phyloP scores from a whole-genome alignment of 2,888 invertebrate species.

The Mylabris sibirica region DNA sequence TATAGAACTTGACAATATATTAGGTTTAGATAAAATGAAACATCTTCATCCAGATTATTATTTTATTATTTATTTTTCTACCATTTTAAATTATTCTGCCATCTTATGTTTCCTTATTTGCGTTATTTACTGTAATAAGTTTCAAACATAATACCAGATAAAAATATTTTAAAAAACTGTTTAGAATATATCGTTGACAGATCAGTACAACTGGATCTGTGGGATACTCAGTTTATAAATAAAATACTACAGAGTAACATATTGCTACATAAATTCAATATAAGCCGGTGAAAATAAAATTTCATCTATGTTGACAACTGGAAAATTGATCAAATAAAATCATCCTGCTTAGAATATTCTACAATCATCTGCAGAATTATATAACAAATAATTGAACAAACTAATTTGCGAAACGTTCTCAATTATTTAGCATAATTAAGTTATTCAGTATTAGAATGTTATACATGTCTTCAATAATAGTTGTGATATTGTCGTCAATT shows the following conservation, averaged over 20 bases:
- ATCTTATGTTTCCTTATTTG: neutral
- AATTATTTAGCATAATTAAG: neutral
- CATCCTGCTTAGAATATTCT: neutral
- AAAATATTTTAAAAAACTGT: neutral
- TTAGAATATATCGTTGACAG: neutral
- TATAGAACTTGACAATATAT: neutral
- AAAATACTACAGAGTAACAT: neutral
- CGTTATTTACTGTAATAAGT: neutral
- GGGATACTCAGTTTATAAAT: neutral
- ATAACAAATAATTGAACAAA: conserved; percentile 2
- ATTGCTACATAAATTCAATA: neutral
- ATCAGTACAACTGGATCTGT: neutral
- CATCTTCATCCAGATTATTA: neutral
- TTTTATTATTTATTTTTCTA: neutral
- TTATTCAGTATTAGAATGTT: neutral
- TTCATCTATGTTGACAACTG: neutral
- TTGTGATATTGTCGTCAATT: neutral
- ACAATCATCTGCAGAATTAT: neutral
- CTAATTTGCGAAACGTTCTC: neutral
- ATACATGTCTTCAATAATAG: neutral
- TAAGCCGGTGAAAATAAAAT: neutral
- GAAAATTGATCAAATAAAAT: neutral
- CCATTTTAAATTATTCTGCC: neutral
- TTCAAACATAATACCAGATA: no score
- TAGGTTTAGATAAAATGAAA: neutral